Evolutionary conservation across 2,113 vertebrate genomes (phyloP).

Genomic region (Galeopterus variegatus): DNA sequence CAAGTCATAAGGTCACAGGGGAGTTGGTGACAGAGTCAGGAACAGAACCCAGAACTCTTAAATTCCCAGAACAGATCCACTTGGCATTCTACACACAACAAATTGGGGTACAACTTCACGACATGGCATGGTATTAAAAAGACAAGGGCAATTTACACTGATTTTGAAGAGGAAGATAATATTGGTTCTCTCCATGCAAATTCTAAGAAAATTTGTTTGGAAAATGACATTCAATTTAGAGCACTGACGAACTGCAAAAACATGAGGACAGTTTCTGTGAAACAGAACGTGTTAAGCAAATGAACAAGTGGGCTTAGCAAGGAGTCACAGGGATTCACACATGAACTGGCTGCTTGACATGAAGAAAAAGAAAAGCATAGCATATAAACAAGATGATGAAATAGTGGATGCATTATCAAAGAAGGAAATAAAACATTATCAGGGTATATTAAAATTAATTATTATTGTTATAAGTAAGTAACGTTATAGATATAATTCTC

Average conservation of each 20-base stretch:
- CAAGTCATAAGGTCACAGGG: background rate
- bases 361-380: background rate
- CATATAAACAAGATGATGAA: background rate
- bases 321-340: background rate
- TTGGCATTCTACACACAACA: background rate
- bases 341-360: background rate
- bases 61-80: background rate
- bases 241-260: conserved; percentile 33
- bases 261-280: background rate
- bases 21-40: background rate
- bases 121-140: background rate
- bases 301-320: conserved; percentile 22
- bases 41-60: background rate
- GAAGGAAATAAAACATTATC: background rate
- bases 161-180: conserved; percentile 50
- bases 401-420: background rate
- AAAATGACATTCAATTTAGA: conserved; percentile 71
- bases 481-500: background rate
- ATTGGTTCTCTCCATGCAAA: conserved; percentile 50
- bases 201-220: conserved; percentile 49
- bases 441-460: background rate
- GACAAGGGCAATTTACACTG: conserved; percentile 44
- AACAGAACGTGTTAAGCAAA: conserved; percentile 26
- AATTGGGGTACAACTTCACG: background rate
- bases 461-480: background rate